Conservation (phyloP, 2,888 invertebrate genomes). For the Synergus umbraculus region DNA sequence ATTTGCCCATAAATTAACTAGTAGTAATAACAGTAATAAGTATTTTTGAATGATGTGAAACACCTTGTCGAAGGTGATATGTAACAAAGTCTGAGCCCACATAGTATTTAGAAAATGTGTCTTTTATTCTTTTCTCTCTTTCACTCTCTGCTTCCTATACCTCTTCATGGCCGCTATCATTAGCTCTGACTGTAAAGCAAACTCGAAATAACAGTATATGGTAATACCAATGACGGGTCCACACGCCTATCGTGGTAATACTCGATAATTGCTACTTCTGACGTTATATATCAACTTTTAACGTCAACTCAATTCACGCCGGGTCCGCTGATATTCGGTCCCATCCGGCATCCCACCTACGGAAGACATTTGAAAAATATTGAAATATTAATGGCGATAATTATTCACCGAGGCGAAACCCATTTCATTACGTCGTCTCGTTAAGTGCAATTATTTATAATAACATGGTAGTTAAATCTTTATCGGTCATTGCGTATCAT, state of each 20-base stretch:
- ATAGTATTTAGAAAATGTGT: neutral
- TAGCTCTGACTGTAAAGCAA: conserved; percentile 59
- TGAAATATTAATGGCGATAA: conserved; percentile 35
- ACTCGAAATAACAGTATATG: conserved; percentile 65
- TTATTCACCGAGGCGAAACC: conserved; percentile 18
- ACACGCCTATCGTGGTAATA: conserved; percentile 64
- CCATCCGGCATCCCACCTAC: conserved; percentile 10
- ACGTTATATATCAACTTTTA: conserved; percentile 60
- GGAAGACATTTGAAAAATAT: conserved; percentile 30
- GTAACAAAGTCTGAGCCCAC: neutral
- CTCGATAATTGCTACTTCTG: conserved; percentile 63
- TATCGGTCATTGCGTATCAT: neutral
- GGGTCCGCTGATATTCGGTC: conserved; percentile 30
- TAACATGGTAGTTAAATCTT: conserved; percentile 10
- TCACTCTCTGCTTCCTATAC: neutral
- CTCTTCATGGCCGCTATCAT: conserved; percentile 57
- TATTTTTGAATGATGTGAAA: neutral
- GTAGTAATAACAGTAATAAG: neutral
- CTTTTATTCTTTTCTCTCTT: conserved; percentile 9
- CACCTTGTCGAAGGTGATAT: neutral
- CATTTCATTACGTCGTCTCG: conserved; percentile 11
- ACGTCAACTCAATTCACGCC: conserved; percentile 32
- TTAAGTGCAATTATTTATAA: conserved; percentile 29
- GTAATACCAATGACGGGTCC: conserved; percentile 64
- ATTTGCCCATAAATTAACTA: conserved; percentile 3